Base-by-base conservation (phyloP, 2,797 vertebrate species). In the Brachyrhaphis roseni region DNA sequence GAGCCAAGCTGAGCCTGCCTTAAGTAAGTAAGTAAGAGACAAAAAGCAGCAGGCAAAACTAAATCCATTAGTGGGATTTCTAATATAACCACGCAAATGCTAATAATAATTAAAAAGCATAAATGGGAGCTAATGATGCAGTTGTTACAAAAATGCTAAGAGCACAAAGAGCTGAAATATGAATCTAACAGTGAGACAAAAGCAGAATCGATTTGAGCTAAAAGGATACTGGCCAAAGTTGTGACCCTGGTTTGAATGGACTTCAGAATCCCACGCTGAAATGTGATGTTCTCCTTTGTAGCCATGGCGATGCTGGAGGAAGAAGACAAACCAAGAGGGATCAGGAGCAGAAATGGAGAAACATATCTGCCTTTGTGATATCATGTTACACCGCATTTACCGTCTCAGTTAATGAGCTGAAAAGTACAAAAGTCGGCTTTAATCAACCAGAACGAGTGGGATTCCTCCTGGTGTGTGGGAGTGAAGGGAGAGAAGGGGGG, bases 221-320 rank as follows among this genome's bases (percentile, higher is more conserved):
- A 82, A 97, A 99, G 97, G 98, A 99, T 99, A 99, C 98, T 99
- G 93, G 98, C 97, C 95, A 99, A 94, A 91, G 97, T 98, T 92
- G 98, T 99, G 95, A 99, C 97, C 92, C 96, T 97, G 95, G 97
- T 98, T 84, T 99, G 98, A 95, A 99, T 97, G 82, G 98, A 97
- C 92, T 98, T 98, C 91, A 99, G 78, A 92, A 98, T 94, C 89
- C 98, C 97, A 89, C 97, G 96, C 92, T 99, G 98, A 12, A 97
- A 98, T 87, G 97, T 97, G 96, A 99, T 97, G 94, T 97, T 99
- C 96, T 99, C 98, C 95, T 98, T 99, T 85, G 98, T 98, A 93
- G 98, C 96, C 97, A 99, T 99, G 91, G 98, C 97, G 84, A 99
- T 99, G 89, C 98, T 99, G 79, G 64, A 88, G 72, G n/a, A 57